These are phyloP conservation scores for Chrysaora quinquecirrha DNA, from an alignment of 30 jellyfish, hydroid and myxozoan species.

Conservation along the genomic window DNA sequence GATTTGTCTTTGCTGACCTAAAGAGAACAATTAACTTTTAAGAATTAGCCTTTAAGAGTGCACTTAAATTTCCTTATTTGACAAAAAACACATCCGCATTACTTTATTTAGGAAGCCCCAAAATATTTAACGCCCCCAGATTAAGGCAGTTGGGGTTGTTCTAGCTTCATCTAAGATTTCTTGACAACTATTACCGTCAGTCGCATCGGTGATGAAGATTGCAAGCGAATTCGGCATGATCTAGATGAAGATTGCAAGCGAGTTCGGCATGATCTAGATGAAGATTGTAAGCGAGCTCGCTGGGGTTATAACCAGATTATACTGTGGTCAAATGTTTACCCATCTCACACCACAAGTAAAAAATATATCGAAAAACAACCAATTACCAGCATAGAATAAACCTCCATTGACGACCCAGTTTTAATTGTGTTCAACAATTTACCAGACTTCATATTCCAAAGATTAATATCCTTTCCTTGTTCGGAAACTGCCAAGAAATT, in stretches of 20 bases:
- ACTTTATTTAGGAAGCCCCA: too few relatives aligned
- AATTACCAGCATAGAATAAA: slow-evolving; percentile 48
- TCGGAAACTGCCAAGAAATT: slow-evolving; percentile 50
- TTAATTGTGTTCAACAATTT: slow-evolving; percentile 40
- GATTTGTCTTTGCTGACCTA: slow-evolving; percentile 59
- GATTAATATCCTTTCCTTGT: slow-evolving; percentile 34
- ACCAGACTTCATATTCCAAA: slow-evolving; percentile 74
- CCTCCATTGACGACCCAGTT: slow-evolving; percentile 54
- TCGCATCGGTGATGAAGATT: too few relatives aligned
- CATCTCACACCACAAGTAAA: too few relatives aligned
- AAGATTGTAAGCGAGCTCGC: not conserved
- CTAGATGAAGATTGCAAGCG: not conserved
- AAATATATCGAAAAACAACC: too few relatives aligned
- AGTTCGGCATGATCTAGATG: not conserved
- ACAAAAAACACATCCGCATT: too few relatives aligned
- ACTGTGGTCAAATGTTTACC: too few relatives aligned
- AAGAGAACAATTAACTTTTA: not conserved
- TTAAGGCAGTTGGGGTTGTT: too few relatives aligned
- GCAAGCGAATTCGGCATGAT: too few relatives aligned
- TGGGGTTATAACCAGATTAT: too few relatives aligned
- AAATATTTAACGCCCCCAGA: too few relatives aligned
- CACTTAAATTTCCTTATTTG: not conserved
- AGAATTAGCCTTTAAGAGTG: not conserved
- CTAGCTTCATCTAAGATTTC: too few relatives aligned
- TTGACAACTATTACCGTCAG: too few relatives aligned